phyloP scores from a whole-genome alignment of 2,113 vertebrate genomes.

The Nerophis lumbriciformis region DNA sequence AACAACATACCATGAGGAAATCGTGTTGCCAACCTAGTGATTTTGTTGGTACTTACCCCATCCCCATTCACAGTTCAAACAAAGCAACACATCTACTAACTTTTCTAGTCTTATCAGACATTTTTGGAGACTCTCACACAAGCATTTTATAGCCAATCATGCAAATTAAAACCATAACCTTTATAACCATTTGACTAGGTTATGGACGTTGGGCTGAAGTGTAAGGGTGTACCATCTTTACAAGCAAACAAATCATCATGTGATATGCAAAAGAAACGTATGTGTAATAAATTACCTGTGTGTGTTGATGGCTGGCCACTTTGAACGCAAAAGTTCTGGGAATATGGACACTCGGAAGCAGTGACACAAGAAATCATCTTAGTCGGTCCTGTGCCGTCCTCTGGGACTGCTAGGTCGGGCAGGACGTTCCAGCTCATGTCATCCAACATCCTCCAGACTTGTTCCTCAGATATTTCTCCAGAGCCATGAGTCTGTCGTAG shows the following conservation, averaged over 20 bases:
- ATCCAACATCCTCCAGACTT: constrained; percentile 62
- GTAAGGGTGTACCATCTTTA: background rate
- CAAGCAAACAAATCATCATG: background rate
- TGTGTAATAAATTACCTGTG: constrained; percentile 21
- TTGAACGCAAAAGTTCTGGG: constrained; percentile 9
- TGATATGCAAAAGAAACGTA: background rate
- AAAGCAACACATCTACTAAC: too few relatives aligned
- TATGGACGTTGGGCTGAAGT: too few relatives aligned
- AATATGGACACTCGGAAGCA: background rate
- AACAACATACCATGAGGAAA: too few relatives aligned
- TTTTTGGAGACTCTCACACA: too few relatives aligned
- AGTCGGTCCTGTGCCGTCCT: background rate
- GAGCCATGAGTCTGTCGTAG: constrained; percentile 8
- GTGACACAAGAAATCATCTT: background rate
- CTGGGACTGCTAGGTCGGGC: constrained; percentile 33
- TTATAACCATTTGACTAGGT: too few relatives aligned
- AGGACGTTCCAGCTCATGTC: constrained; percentile 66
- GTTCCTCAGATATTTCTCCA: constrained; percentile 56
- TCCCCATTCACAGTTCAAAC: too few relatives aligned
- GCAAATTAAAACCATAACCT: too few relatives aligned
- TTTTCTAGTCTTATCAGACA: too few relatives aligned
- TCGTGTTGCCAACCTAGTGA: too few relatives aligned
- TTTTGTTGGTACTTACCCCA: too few relatives aligned
- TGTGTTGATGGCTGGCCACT: constrained; percentile 2
- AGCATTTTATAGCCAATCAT: too few relatives aligned